A percentile compares a stretch with the other conserved stretches of the same genome.
These are phyloP conservation scores for Opisthocomus hoazin DNA, from an alignment of 2,113 vertebrate species.

Conservation along the genomic window DNA sequence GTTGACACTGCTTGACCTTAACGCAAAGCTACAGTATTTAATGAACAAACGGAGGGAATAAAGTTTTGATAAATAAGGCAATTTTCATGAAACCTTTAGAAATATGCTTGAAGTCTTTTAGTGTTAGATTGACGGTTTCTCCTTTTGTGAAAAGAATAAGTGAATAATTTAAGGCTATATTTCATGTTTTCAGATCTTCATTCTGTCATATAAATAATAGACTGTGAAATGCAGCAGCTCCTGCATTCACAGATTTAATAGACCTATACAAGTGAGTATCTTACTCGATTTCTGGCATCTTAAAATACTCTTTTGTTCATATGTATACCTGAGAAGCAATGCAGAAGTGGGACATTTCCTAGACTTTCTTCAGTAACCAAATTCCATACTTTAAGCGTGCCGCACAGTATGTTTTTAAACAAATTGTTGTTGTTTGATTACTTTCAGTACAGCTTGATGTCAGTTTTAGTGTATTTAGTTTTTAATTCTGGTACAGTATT, in stretches of 20 bases:
- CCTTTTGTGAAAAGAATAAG: conserved; percentile 64
- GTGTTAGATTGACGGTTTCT: conserved; percentile 67
- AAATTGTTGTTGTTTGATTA: conserved; percentile 36
- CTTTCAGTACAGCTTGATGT: conserved; percentile 15
- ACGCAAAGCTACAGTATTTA: conserved; percentile 65
- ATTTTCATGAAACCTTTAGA: conserved; percentile 67
- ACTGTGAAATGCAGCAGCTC: conserved; percentile 59
- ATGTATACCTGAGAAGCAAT: background rate
- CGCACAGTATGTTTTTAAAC: conserved; percentile 4
- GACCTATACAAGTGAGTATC: conserved; percentile 13
- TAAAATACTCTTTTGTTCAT: background rate
- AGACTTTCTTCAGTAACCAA: background rate
- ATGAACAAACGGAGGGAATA: conserved; percentile 71
- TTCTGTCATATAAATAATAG: conserved; percentile 67
- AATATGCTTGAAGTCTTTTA: conserved; percentile 65
- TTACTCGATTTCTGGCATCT: conserved; percentile 11
- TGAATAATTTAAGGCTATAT: conserved; percentile 73
- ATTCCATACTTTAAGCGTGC: background rate
- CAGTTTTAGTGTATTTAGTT: background rate
- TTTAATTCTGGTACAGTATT: background rate
- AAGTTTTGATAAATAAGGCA: conserved; percentile 74
- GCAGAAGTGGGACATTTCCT: background rate
- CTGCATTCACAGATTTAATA: conserved; percentile 42
- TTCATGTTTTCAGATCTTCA: conserved; percentile 68
- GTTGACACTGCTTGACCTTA: conserved; percentile 70